Conservation (phyloP, 2,888 invertebrate species). For the Linyphia triangularis region DNA sequence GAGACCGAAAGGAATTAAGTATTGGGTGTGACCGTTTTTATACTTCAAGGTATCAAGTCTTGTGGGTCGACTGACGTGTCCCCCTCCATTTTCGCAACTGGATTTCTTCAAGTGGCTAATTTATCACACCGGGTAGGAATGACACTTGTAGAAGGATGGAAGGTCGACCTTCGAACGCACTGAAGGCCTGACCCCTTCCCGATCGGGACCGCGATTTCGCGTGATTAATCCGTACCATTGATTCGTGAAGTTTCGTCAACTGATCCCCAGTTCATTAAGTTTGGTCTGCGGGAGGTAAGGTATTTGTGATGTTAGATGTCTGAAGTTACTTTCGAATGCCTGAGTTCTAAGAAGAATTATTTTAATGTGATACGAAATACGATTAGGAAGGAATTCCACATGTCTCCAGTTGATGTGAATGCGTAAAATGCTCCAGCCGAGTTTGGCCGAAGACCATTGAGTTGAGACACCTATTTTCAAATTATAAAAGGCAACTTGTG, state of each 20-base stretch:
- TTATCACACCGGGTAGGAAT: constrained; percentile 42
- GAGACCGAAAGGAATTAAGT: constrained; percentile 57
- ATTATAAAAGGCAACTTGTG: no score
- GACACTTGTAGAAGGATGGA: constrained; percentile 26
- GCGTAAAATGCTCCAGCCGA: no score
- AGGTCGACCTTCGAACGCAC: constrained; percentile 19
- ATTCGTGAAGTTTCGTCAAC: neutral
- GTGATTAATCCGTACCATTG: neutral
- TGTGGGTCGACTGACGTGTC: constrained; percentile 48
- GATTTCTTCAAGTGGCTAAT: constrained; percentile 49
- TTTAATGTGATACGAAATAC: no score
- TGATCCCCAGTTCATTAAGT: neutral
- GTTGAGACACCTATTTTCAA: no score
- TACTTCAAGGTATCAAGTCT: constrained; percentile 60
- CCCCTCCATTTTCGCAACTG: constrained; percentile 60
- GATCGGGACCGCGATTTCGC: neutral
- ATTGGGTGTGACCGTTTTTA: constrained; percentile 56
- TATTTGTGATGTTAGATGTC: no score
- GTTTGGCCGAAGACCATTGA: no score
- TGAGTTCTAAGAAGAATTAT: no score
- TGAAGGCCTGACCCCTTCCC: constrained; percentile 14
- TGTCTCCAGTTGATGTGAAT: no score
- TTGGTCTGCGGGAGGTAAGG: neutral
- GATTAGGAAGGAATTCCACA: no score
- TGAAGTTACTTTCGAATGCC: no score